These are phyloP conservation scores for Stegostoma tigrinum DNA, from an alignment of 2,113 vertebrate genomes.

Conservation along the genomic window DNA sequence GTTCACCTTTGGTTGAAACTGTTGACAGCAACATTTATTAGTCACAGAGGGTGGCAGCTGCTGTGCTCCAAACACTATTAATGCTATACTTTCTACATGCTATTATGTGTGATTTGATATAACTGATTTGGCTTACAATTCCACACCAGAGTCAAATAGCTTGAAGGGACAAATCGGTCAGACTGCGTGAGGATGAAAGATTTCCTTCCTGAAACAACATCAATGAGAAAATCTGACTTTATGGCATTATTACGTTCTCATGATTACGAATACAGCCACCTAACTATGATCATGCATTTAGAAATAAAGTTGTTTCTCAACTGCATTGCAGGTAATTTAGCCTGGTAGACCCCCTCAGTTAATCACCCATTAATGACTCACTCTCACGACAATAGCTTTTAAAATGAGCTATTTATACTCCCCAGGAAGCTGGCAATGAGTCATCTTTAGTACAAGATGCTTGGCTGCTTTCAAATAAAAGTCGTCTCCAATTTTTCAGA, in stretches of 20 bases:
- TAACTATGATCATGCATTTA: background rate
- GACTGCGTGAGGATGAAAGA: background rate
- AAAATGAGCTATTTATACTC: conserved; percentile 20
- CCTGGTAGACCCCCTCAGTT: background rate
- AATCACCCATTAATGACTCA: conserved; percentile 30
- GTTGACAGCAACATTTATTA: background rate
- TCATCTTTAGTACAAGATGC: conserved; percentile 19
- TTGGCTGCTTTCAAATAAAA: background rate
- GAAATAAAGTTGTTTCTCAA: conserved; percentile 1
- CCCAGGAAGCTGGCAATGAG: background rate
- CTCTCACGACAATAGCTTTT: conserved; percentile 24
- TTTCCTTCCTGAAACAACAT: background rate
- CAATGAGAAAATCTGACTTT: background rate
- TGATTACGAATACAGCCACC: background rate
- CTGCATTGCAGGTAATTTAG: background rate
- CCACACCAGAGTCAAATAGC: background rate
- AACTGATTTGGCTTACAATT: background rate
- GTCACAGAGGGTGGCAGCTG: too few species aligned
- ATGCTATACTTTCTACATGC: background rate
- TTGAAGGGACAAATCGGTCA: background rate
- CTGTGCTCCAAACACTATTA: background rate
- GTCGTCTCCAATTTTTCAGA: background rate
- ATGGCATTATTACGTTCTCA: background rate
- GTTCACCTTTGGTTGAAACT: background rate
- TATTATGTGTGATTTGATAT: background rate